Conservation (phyloP, 2,113 vertebrate genomes). For the Limanda limanda region DNA sequence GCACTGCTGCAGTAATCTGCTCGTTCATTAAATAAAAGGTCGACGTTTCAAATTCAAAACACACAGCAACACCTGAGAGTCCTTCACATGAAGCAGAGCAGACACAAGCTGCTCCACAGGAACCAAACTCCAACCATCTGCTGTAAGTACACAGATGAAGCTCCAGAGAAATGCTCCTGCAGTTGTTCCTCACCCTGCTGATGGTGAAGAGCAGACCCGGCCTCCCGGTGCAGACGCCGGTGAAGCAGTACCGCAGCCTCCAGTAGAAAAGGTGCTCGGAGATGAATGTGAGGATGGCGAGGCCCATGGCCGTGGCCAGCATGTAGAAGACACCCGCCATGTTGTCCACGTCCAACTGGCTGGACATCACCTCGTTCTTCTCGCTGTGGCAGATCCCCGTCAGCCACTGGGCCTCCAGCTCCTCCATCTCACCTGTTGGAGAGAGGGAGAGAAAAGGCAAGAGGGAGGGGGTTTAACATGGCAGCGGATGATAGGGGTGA, state of each 20-base stretch:
- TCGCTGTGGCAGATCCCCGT: slow-evolving; percentile 97
- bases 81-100: too few relatives aligned
- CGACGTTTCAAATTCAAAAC: background rate
- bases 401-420: slow-evolving; percentile 95
- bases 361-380: slow-evolving; percentile 99
- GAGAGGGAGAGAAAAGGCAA: background rate
- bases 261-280: slow-evolving; percentile 99
- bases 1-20: slow-evolving; percentile 13
- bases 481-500: background rate
- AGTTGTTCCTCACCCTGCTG: slow-evolving; percentile 89
- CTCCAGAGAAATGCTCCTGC: background rate
- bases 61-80: too few relatives aligned
- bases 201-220: slow-evolving; percentile 95
- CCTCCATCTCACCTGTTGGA: slow-evolving; percentile 95
- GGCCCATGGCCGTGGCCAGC: slow-evolving; percentile 96
- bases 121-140: background rate
- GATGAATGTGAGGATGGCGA: slow-evolving; percentile 95
- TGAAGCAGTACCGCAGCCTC: slow-evolving; percentile 97
- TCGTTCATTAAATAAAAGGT: background rate
- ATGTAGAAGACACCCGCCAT: slow-evolving; percentile 99
- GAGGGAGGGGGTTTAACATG: background rate
- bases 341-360: slow-evolving; percentile 98
- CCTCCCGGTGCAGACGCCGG: slow-evolving; percentile 91
- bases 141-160: background rate
- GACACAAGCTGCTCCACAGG: background rate